A percentile compares a stretch with the other conserved stretches of the same genome.
phyloP scores from a whole-genome alignment of 2,888 invertebrate species.

The Amphimallon solstitiale region DNA sequence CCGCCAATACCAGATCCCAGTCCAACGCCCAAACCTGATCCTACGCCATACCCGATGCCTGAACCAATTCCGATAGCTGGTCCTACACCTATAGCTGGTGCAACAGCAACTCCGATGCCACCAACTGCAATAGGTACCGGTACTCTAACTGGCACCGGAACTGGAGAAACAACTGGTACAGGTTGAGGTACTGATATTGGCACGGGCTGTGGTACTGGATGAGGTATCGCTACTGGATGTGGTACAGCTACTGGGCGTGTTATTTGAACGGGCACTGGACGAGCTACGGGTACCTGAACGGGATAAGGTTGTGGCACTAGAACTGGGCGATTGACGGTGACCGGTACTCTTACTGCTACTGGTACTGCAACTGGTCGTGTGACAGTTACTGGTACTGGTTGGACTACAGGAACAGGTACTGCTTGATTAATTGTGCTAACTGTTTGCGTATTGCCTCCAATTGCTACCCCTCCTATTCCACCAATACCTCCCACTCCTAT shows the following conservation, averaged over 20 bases:
- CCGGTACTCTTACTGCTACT: conserved; percentile 49
- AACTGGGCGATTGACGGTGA: conserved; percentile 50
- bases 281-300: conserved; percentile 46
- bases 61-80: conserved; percentile 32
- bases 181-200: conserved; percentile 58
- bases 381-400: conserved; percentile 49
- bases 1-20: conserved; percentile 40
- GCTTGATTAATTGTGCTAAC: conserved; percentile 51
- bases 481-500: conserved; percentile 13
- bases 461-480: conserved; percentile 39
- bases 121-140: conserved; percentile 48
- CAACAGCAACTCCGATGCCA: conserved; percentile 44
- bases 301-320: conserved; percentile 49
- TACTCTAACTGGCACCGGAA: conserved; percentile 53
- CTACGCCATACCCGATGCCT: conserved; percentile 19
- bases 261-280: conserved; percentile 50
- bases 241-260: conserved; percentile 52
- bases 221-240: conserved; percentile 47
- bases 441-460: conserved; percentile 41
- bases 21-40: conserved; percentile 38
- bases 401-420: conserved; percentile 50
- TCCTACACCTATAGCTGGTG: conserved; percentile 35
- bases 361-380: conserved; percentile 50
- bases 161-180: conserved; percentile 51
- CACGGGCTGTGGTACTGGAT: conserved; percentile 47